Base-by-base conservation (phyloP, 2,888 invertebrate species). In the Gasteruption jaculator region DNA sequence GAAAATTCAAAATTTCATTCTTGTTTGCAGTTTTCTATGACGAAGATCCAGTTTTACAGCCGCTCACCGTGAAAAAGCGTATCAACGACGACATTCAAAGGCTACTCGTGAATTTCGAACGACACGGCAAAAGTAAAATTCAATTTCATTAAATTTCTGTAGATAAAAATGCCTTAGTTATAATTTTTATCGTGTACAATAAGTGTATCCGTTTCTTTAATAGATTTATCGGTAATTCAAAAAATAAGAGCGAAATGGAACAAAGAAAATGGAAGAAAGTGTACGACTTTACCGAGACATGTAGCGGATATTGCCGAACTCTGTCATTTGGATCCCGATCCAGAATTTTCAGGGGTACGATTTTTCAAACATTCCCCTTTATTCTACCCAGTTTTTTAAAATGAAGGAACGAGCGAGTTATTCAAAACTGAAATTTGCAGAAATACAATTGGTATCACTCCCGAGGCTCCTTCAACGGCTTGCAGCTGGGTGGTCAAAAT, bases 401-500 rank as follows among this genome's bases (percentile, higher is more conserved):
- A 21, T 16, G 5, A 18, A 25, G n/a, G 3, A n/a, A 34, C 1
- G 16, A 34, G 25, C 15, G 2, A 8, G 14, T 3, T 29, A 5
- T 24, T 25, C 5, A 5, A 15, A 33, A 33, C 19, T 16, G 7
- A 2, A 5, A n/a, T 41, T 57, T 57, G 6, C 19, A 65, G 66
- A 49, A 43, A 27, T 69, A 69, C 40, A 69, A 70, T 44, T 70
- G 68, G 68, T 69, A 69, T 42, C 64, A 63, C 31, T 63, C 61
- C 20, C 68, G 70, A 37, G 70, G 70, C 40, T 49, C 63, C 3
- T 39, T 70, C 26, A 53, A 53, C 15, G 49, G 47, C 41, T 21
- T 65, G 6, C 18, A 11, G 8, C 42, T 61, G 10, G 52, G 52
- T 30, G 42, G 45, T 26, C 46, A 45, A 34, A 53, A 56, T 55